These are phyloP conservation scores for Drosophila paulistorum DNA, from an alignment of 1,140 invertebrate species.

Conservation along the genomic window DNA sequence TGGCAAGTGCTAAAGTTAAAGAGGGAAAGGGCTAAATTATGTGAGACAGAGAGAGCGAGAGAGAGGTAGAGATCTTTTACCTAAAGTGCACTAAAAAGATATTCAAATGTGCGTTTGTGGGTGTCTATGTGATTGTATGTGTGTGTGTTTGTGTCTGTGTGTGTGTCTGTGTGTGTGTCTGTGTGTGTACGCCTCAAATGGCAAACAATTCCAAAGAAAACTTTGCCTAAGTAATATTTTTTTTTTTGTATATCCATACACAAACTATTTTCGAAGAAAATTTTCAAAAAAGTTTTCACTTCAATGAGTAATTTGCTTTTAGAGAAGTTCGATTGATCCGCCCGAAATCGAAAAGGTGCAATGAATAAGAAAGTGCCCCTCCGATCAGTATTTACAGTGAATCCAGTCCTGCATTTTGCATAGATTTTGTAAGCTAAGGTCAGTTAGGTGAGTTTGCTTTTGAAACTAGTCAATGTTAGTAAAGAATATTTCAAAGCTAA, in stretches of 20 bases:
- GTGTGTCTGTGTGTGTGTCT: not conserved
- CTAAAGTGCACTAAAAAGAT: slow-evolving; percentile 10
- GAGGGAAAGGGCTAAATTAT: not conserved
- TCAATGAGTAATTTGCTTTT: no score
- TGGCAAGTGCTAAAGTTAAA: not conserved
- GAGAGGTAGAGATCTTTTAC: not conserved
- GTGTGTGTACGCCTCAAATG: slow-evolving; percentile 16
- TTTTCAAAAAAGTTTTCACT: no score
- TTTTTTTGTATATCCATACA: not conserved
- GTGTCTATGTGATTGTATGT: not conserved
- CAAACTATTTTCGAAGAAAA: not conserved
- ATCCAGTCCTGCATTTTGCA: no score
- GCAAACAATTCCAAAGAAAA: slow-evolving; percentile 46
- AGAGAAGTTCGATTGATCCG: no score
- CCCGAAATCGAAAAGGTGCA: no score
- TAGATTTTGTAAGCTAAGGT: no score
- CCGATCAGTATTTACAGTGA: no score
- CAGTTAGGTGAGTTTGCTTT: no score
- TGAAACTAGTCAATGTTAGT: no score
- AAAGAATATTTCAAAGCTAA: no score
- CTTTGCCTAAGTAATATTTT: not conserved
- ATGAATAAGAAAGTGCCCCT: no score
- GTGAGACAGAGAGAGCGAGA: not conserved
- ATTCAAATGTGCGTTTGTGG: not conserved
- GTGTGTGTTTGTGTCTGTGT: slow-evolving; percentile 3